Evolutionary conservation across 2,888 invertebrate species (phyloP), one percentile per base, ranked within the genome.

Genomic region (Sinodicranocentrus sp.): DNA sequence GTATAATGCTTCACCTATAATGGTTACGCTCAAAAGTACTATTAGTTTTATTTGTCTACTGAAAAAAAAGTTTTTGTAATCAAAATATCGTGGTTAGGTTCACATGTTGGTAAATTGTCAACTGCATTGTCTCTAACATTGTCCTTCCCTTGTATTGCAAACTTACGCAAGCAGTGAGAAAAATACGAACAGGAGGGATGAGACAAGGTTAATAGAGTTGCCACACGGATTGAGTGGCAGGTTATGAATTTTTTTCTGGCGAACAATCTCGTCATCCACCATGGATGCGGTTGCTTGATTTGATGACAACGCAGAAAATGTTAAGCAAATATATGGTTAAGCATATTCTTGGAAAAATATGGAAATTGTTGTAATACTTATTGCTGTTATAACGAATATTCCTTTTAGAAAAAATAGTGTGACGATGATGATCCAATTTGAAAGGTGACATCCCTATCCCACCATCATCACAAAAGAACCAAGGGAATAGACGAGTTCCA

Each of bases 151-250:
- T 39, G 5, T 39, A 39, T 39, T n/a, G n/a, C n/a, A 39, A 39
- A 39, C 39, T 5, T 39, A 5, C 5, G 39, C 5, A 39, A 39
- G 39, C 13, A 13, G n/a, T 48, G n/a, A n/a, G 10, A 21, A 25
- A 57, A 25, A 57, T 57, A n/a, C 57, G 59, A 48, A 48, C 39
- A 73, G 67, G 80, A 83, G 84, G 84, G 84, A 87, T 86, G 87
- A 85, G 82, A 67, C 86, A 87, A 86, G 87, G 84, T 88, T 87
- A 87, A 88, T 87, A 85, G 87, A 87, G 86, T 87, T 87, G 79
- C 79, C 80, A 65, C 75, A 77, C 26, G 71, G 48, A 52, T 77
- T 87, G 87, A 87, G 80, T 88, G 87, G 87, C 87, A 88, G 70
- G 85, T 88, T 87, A 86, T 87, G 86, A 87, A 85, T 85, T 82